A percentile compares a stretch with the other conserved stretches of the same genome.
Conservation (phyloP, 2,113 vertebrate genomes). For the Machaerirhynchus nigripectus region DNA sequence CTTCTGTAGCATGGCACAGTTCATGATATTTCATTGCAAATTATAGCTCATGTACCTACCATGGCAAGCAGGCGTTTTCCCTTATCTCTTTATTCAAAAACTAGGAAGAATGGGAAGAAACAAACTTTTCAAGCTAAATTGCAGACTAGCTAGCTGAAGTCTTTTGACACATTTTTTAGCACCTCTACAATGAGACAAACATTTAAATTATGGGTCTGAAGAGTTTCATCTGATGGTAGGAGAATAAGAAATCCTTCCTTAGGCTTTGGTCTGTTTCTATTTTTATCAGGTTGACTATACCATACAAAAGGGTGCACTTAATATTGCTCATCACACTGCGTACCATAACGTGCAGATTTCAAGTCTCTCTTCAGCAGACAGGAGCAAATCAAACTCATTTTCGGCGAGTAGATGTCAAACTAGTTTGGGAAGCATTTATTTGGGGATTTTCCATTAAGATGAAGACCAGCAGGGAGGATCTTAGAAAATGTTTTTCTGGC, state of each 20-base stretch:
- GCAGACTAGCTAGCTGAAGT: constrained; percentile 26
- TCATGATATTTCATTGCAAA: constrained; percentile 72
- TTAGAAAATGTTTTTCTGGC: background rate
- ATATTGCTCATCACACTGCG: background rate
- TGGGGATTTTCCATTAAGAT: background rate
- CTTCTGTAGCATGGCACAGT: constrained; percentile 66
- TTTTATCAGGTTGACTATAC: constrained; percentile 3
- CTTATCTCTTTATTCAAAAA: constrained; percentile 21
- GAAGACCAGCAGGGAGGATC: background rate
- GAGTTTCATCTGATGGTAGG: constrained; percentile 3
- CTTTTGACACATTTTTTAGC: constrained; percentile 43
- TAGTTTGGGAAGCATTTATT: background rate
- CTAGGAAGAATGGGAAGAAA: constrained; percentile 42
- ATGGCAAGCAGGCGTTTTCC: constrained; percentile 2
- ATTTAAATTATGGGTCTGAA: constrained; percentile 50
- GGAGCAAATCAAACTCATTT: background rate
- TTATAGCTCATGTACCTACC: constrained; percentile 61
- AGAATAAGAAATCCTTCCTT: constrained; percentile 16
- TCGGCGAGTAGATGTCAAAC: background rate
- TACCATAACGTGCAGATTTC: background rate
- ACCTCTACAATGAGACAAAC: constrained; percentile 40
- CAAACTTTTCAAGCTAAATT: constrained; percentile 46
- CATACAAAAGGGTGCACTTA: background rate
- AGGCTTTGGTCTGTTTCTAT: constrained; percentile 8
- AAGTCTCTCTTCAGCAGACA: background rate